Conservation (phyloP, 2,113 vertebrate species). For the Pelecanus crispus region DNA sequence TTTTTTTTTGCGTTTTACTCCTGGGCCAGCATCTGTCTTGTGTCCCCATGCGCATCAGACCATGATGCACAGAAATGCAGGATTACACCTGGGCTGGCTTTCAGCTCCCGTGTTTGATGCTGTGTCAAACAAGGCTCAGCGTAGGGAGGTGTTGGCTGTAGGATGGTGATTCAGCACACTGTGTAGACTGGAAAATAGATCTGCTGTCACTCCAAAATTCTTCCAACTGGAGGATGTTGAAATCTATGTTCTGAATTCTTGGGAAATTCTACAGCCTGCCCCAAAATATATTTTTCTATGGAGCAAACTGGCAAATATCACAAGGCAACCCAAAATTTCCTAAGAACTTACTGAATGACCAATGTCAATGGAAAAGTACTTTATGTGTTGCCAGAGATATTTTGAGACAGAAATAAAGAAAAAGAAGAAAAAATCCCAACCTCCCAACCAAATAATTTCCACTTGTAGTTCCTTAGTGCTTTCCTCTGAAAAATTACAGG, state of each 20-base stretch:
- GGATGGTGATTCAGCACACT: background rate
- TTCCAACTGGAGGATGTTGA: background rate
- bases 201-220: background rate
- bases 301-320: background rate
- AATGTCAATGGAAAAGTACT: background rate
- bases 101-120: background rate
- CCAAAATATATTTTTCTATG: background rate
- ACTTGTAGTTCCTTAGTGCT: background rate
- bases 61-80: background rate
- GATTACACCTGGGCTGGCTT: background rate
- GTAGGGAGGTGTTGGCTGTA: background rate
- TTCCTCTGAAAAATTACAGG: background rate
- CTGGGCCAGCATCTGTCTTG: background rate
- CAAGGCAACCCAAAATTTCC: background rate
- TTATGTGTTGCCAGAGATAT: background rate
- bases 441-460: background rate
- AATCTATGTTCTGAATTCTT: background rate
- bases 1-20: background rate
- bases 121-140: background rate
- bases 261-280: background rate
- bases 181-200: background rate
- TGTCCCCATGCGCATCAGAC: background rate
- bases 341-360: background rate
- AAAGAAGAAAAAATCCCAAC: background rate
- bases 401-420: background rate